Evolutionary conservation across 1,140 invertebrate species (phyloP).

Genomic region (Rhopalosiphum maidis): DNA sequence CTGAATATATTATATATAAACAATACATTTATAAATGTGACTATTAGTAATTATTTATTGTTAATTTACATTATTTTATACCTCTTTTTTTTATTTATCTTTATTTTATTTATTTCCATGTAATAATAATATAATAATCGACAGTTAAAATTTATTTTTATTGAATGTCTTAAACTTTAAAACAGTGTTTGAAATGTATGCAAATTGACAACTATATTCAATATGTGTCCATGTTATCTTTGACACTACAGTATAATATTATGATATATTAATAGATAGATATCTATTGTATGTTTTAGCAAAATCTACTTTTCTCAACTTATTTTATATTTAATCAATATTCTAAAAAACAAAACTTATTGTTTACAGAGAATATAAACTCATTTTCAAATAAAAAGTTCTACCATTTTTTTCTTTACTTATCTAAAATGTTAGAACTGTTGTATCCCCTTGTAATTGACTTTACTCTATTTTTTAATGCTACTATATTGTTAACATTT

Average conservation of each 20-base stretch:
- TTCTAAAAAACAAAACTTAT: neutral
- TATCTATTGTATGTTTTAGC: neutral
- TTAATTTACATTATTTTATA: conserved; percentile 37
- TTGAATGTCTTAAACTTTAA: neutral
- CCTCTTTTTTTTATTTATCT: neutral
- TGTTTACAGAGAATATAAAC: neutral
- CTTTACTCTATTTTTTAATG: neutral
- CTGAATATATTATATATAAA: neutral
- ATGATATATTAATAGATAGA: neutral
- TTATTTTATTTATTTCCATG: conserved; percentile 20
- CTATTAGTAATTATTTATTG: conserved; percentile 43
- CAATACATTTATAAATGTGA: neutral
- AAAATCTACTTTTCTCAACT: neutral
- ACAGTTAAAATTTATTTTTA: neutral
- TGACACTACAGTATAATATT: neutral
- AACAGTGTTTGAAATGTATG: neutral
- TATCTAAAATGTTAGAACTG: neutral
- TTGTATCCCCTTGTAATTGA: neutral
- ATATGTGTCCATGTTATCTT: neutral
- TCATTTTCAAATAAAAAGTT: neutral
- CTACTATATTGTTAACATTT: no score
- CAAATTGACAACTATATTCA: neutral
- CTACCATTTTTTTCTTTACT: neutral
- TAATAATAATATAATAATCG: neutral
- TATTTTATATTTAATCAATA: neutral